Evolutionary conservation across 1,140 invertebrate genomes (phyloP), one percentile per base, ranked within the genome.

Genomic region (Physella acuta): DNA sequence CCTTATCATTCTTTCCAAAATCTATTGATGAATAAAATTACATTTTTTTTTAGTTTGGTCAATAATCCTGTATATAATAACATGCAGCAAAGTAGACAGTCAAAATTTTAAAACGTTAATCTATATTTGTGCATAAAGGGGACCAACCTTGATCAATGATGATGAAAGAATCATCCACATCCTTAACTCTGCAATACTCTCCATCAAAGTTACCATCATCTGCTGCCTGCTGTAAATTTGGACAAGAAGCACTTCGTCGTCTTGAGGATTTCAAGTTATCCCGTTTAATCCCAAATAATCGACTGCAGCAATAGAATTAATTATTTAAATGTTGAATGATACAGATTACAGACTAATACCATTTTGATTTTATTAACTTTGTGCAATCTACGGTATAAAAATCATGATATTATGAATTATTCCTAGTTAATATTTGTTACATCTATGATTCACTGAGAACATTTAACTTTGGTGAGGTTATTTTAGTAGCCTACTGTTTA

Each of bases 171-270:
- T 26, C 51, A 56, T 28, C 20, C 17, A 31, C 24, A 56, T 26
- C n/a, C 39, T 37, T 52, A 28, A 8, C 33, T 56, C 20, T 66
- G 37, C 1, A 8, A 20, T 36, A 30, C 1, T 66, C 52, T 52
- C 33, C 53, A n/a, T 30, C 30, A 20, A 39, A 16, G 14, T 28
- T 17, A n/a, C 26, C 33, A 36, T 66, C 28, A 33, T 34, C 2
- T 37, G 64, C n/a, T 39, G 24, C 11, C 20, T 44, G 3, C 26
- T 61, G 37, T 31, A 66, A 52, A 36, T 66, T 66, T 26, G 64
- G 64, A 20, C 64, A 66, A n/a, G 64, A 66, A 28, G 64, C 64
- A 66, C 64, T 66, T 11, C 64, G 64, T 37, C 64, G 44, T 56
- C 36, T 33, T 36, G 51, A 56, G 26, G 53, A 66, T 20, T 44